A percentile compares a stretch with the other conserved stretches of the same genome.
Conservation (phyloP, 2,888 invertebrate genomes). For the Cremastinae sp. region DNA sequence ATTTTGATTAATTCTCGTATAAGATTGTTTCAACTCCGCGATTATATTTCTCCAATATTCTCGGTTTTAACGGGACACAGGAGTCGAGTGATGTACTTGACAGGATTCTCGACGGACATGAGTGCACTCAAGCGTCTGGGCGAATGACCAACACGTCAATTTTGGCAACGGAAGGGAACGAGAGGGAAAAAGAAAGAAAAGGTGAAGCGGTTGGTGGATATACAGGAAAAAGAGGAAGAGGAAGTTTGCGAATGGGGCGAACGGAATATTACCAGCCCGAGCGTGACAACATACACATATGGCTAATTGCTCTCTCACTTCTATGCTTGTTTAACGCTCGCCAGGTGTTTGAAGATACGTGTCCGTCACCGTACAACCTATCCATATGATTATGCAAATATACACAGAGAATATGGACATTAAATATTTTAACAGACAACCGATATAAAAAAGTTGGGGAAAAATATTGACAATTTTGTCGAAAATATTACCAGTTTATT, state of each 20-base stretch:
- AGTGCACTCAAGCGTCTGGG: slow-evolving; percentile 22
- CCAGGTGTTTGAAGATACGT: slow-evolving; percentile 52
- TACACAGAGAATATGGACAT: neutral
- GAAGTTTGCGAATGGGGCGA: too few species aligned
- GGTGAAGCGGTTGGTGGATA: neutral
- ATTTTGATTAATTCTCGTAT: too few species aligned
- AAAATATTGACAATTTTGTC: too few species aligned
- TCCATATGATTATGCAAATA: neutral
- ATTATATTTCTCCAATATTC: too few species aligned
- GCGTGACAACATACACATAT: slow-evolving; percentile 52
- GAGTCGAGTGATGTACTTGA: slow-evolving; percentile 1
- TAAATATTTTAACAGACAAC: too few species aligned
- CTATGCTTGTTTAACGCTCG: slow-evolving; percentile 42
- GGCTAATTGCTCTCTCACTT: slow-evolving; percentile 57
- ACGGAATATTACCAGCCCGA: slow-evolving; percentile 35
- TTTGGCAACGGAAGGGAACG: neutral
- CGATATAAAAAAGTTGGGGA: too few species aligned
- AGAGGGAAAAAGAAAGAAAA: neutral
- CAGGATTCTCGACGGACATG: slow-evolving; percentile 9
- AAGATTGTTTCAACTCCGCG: too few species aligned
- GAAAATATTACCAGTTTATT: too few species aligned
- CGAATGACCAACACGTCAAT: slow-evolving; percentile 30
- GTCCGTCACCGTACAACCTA: slow-evolving; percentile 1
- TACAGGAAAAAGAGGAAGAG: too few species aligned
- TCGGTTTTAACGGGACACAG: too few species aligned